Base-by-base conservation (phyloP, 1,140 invertebrate genomes). In the Vanessa atalanta region DNA sequence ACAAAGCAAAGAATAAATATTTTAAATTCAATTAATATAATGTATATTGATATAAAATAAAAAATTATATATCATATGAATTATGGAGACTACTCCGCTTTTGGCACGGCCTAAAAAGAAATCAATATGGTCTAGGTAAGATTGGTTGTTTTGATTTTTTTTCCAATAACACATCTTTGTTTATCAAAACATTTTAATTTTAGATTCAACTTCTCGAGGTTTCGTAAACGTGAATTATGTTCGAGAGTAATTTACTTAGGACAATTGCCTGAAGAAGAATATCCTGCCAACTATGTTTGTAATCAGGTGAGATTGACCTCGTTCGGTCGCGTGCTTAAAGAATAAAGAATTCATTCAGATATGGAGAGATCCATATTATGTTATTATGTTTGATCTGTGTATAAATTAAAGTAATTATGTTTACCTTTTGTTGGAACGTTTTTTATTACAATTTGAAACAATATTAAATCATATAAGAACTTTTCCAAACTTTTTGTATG, bases 231-330 rank as follows among this genome's bases (percentile, higher is more conserved):
- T 72, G 88, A 91, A 63, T 72, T 88, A n/a, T 84, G 81, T 72
- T 85, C 89, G n/a, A 83, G 93, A 81, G 85, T 86, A 23, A 91
- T 93, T 67, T 88, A 89, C 83, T 76, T 93, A 65, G 93, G 93
- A 37, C 93, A 94, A 80, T 86, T 93, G 43, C 93, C 94, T 70
- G 93, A 95, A 64, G 96, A 97, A 83, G 97, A 97, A 86, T 99
- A 96, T 93, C 98, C 99, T 55, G 95, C 97, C 65, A 99, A 99
- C 94, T 97, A 98, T 76, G 98, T 99, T 75, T 95, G 98, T 80
- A 99, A 99, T 95, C 99, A 95, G 86, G 93, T 94, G 75, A 90
- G 84, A 55, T 51, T 77, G 78, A 78, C 73, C 72, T 76, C 70
- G 65, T 72, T 79, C 55, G 48, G 26, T 70, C 57, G 53, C 43